Conservation (phyloP, 1,140 invertebrate species). For the Drosophila hydei region DNA sequence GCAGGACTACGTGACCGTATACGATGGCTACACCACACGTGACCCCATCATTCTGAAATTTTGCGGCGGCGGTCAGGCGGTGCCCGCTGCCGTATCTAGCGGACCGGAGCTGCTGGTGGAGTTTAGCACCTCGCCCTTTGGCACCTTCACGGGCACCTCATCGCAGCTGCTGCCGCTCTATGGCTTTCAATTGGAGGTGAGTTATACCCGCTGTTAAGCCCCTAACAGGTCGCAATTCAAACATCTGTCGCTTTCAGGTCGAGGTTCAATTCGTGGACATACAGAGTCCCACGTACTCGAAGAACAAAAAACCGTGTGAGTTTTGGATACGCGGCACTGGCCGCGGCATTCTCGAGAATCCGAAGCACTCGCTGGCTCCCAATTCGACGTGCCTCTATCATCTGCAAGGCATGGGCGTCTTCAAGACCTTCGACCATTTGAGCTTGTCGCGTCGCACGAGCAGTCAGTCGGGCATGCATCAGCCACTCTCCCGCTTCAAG, state of each 20-base stretch:
- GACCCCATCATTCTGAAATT: slow-evolving; percentile 95
- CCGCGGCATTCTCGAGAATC: slow-evolving; percentile 90
- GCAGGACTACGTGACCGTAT: slow-evolving; percentile 94
- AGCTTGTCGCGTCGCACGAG: slow-evolving; percentile 74
- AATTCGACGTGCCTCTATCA: slow-evolving; percentile 95
- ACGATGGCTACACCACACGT: slow-evolving; percentile 94
- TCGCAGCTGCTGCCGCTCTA: slow-evolving; percentile 90
- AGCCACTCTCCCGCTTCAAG: slow-evolving; percentile 87
- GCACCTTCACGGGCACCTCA: slow-evolving; percentile 91
- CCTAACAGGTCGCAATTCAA: neutral
- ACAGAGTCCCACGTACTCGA: slow-evolving; percentile 90
- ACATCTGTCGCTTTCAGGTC: slow-evolving; percentile 66
- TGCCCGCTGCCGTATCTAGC: slow-evolving; percentile 92
- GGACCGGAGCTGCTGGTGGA: slow-evolving; percentile 94
- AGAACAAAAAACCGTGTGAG: slow-evolving; percentile 92
- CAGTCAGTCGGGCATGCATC: slow-evolving; percentile 64
- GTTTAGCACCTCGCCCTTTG: slow-evolving; percentile 95
- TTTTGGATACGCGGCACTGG: slow-evolving; percentile 93
- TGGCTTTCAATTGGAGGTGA: slow-evolving; percentile 94
- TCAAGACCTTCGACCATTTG: slow-evolving; percentile 81
- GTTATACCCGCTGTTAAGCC: slow-evolving; percentile 78
- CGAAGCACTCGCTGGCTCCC: slow-evolving; percentile 91
- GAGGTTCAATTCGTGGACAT: slow-evolving; percentile 93
- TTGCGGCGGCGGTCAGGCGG: slow-evolving; percentile 92
- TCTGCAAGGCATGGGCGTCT: slow-evolving; percentile 86